These are phyloP conservation scores for Labeo rohita DNA, from an alignment of 2,113 vertebrate genomes.

Conservation along the genomic window DNA sequence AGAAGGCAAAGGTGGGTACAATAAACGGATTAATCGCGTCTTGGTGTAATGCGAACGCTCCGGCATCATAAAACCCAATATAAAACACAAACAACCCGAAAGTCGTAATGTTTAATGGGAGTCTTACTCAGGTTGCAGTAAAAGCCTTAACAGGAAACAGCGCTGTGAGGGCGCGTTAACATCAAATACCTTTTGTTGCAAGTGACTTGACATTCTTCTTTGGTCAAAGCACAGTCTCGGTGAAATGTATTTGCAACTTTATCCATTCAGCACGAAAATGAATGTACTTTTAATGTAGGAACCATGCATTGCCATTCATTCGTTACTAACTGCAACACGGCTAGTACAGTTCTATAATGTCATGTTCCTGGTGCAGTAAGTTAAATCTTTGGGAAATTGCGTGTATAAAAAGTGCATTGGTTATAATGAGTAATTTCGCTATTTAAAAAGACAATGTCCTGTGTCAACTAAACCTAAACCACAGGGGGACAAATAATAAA, in stretches of 20 bases:
- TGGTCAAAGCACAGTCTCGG: neutral
- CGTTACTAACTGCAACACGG: neutral
- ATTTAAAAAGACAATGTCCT: neutral
- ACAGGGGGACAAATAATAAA: neutral
- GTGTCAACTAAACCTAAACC: neutral
- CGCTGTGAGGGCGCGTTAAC: constrained; percentile 58
- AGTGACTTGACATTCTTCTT: constrained; percentile 28
- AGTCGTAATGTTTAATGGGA: constrained; percentile 90
- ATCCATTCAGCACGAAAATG: neutral
- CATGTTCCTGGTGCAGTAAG: neutral
- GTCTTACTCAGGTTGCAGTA: constrained; percentile 79
- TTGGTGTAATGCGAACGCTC: constrained; percentile 82
- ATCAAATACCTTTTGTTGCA: constrained; percentile 51
- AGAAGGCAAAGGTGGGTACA: constrained; percentile 98
- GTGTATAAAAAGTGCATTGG: neutral
- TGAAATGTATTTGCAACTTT: constrained; percentile 21
- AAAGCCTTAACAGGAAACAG: constrained; percentile 72
- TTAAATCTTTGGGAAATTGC: neutral
- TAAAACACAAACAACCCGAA: constrained; percentile 88
- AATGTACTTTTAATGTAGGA: neutral
- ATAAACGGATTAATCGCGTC: constrained; percentile 85
- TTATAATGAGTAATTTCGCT: neutral
- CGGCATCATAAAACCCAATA: constrained; percentile 88
- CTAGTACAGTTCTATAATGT: neutral
- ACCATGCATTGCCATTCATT: neutral